These are phyloP conservation scores for Otolemur garnettii DNA, from an alignment of 2,113 vertebrate genomes.

Conservation along the genomic window DNA sequence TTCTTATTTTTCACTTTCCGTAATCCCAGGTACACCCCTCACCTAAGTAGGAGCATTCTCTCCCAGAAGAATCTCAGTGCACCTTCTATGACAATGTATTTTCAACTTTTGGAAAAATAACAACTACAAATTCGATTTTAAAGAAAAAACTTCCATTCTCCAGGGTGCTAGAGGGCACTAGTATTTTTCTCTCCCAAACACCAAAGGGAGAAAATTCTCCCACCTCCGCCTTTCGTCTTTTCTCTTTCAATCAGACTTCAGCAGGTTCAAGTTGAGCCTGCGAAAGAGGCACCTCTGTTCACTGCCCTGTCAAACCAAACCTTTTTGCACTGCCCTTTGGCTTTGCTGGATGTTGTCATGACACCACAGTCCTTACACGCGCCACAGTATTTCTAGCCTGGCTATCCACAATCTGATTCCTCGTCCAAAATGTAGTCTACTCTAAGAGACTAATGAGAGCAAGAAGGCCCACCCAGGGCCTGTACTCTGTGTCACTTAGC, in stretches of 20 bases:
- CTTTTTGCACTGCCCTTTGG: background rate
- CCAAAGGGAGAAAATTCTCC: conserved; percentile 22
- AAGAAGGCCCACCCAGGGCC: background rate
- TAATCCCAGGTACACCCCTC: conserved; percentile 26
- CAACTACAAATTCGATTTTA: conserved; percentile 43
- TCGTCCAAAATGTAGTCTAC: background rate
- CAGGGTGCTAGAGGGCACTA: conserved; percentile 26
- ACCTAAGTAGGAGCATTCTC: background rate
- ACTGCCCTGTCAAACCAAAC: background rate
- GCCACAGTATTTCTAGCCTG: background rate
- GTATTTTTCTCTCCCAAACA: conserved; percentile 24
- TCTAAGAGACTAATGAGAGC: background rate
- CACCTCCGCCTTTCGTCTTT: conserved; percentile 2
- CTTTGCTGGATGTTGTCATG: conserved; percentile 29
- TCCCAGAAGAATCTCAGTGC: conserved; percentile 55
- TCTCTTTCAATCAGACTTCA: conserved; percentile 50
- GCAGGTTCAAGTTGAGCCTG: conserved; percentile 34
- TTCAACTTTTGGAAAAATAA: background rate
- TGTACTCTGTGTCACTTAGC: background rate
- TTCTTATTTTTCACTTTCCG: conserved; percentile 63
- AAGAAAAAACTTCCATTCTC: conserved; percentile 27
- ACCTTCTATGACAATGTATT: conserved; percentile 22
- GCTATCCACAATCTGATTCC: background rate
- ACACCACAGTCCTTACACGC: background rate
- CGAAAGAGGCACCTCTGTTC: conserved; percentile 41